Base-by-base conservation (phyloP, 1,140 invertebrate genomes). In the Odontomachus brunneus region DNA sequence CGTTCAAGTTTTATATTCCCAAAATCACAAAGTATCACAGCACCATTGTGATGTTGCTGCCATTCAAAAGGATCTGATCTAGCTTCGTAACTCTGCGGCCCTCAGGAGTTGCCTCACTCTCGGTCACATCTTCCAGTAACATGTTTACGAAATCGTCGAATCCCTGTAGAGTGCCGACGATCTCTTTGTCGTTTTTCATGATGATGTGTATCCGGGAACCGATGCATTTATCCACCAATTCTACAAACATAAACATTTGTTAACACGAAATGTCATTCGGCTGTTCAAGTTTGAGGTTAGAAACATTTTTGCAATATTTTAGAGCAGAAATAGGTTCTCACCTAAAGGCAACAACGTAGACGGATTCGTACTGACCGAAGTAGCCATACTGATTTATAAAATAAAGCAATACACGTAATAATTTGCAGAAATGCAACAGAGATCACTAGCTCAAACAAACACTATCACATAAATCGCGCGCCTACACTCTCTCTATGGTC, bases 131-230 rank as follows among this genome's bases (percentile, higher is more conserved):
- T 91, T 98, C 98, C 76, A 99, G 92, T 14, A 99, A 95, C 98
- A 99, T 99, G 94, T 99, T 99, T 17, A 99, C 99, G 94, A 99
- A 99, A 94, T 99, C 99, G 94, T 99, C 99, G 94, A 99, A 99
- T 11, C 99, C 99, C 82, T 98, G 95, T 22, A 99, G 93, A 0
- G 99, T 99, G 76, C 99, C 99, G 15, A 99, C 98, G 91, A 99
- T 99, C 96, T 99, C 99, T 94, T 99, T 99, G 91, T 99, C 99
- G 93, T 99, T 99, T 95, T 99, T 99, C 99, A 99, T 99, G 55
- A 99, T 99, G 29, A 99, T 99, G 91, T 99, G 99, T 91, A 99
- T 99, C 82, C 98, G 95, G 0, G 99, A 99, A 22, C 99, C 99
- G 92, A 99, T 99, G 94, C 99, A 99, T 96, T 99, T 99, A 92